Percentiles rank a stretch among this genome's conserved stretches.
Conservation (phyloP, 2,888 invertebrate genomes). For the Masnerella sp. region DNA sequence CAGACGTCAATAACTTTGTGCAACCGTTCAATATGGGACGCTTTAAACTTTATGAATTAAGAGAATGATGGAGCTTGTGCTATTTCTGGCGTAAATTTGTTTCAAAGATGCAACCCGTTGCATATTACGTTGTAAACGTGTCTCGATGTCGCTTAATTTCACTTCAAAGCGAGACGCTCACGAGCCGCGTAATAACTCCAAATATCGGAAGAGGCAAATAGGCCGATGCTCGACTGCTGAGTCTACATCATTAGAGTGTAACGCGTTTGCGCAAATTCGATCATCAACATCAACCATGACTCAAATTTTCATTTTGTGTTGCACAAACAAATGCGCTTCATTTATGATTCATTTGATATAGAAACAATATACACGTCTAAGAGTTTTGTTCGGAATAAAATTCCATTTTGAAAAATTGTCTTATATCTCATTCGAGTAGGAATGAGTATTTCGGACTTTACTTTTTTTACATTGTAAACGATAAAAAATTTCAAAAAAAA, state of each 20-base stretch:
- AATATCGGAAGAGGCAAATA: slow-evolving; percentile 25
- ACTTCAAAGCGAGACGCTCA: slow-evolving; percentile 33
- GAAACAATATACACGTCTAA: too few species aligned
- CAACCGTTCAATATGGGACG: too few species aligned
- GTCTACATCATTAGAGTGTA: slow-evolving; percentile 22
- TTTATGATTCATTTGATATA: too few species aligned
- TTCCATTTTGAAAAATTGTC: too few species aligned
- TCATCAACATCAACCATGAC: slow-evolving; percentile 16
- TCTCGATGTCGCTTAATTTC: slow-evolving; percentile 16
- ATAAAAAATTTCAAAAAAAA: too few species aligned
- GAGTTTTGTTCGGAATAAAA: too few species aligned
- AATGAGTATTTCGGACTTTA: too few species aligned
- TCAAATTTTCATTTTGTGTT: neutral
- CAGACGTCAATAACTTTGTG: slow-evolving; percentile 1
- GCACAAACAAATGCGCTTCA: too few species aligned
- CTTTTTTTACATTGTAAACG: too few species aligned
- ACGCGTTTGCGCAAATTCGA: slow-evolving; percentile 14
- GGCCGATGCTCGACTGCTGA: slow-evolving; percentile 1
- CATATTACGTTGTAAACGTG: slow-evolving; percentile 3
- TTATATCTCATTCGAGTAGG: too few species aligned
- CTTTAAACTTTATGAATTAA: neutral
- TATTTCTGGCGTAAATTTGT: neutral
- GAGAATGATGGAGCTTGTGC: neutral
- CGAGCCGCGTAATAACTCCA: slow-evolving; percentile 5
- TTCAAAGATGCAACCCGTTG: neutral